These are phyloP conservation scores for Saxicola maurus DNA, from an alignment of 2,797 vertebrate genomes.

Conservation along the genomic window DNA sequence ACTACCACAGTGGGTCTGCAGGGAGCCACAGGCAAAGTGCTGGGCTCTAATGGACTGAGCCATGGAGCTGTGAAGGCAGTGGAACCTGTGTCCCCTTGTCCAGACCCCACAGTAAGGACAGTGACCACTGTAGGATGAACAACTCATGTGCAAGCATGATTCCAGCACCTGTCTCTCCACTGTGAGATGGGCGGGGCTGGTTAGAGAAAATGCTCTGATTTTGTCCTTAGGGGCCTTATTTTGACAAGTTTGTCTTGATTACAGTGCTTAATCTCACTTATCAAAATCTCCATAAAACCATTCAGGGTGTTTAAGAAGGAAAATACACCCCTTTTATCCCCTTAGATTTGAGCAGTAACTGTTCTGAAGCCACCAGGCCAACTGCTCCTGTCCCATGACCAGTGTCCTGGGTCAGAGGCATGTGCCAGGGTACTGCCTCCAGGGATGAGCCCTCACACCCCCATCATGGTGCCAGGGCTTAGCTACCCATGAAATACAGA, in stretches of 20 bases:
- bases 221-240: neutral
- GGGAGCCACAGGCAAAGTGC: rapidly evolving
- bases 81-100: neutral
- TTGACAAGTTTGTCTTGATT: slow-evolving; percentile 53
- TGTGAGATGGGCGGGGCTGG: rapidly evolving
- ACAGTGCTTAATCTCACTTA: slow-evolving; percentile 1
- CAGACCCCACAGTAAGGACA: rapidly evolving
- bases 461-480: neutral
- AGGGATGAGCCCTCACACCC: neutral
- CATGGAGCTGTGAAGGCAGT: rapidly evolving
- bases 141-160: neutral
- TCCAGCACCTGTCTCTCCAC: neutral
- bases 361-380: neutral
- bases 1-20: rapidly evolving
- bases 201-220: neutral
- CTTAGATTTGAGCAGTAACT: neutral
- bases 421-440: rapidly evolving
- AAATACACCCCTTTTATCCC: neutral
- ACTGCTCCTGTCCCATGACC: neutral
- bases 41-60: rapidly evolving
- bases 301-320: slow-evolving; percentile 1
- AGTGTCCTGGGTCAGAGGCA: neutral
- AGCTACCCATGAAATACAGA: neutral
- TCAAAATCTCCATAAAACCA: slow-evolving; percentile 14
- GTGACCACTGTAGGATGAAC: neutral